Percentiles rank a stretch among this genome's conserved stretches.
Evolutionary conservation across 2,113 vertebrate species (phyloP).

Genomic region (Prinia subflava): DNA sequence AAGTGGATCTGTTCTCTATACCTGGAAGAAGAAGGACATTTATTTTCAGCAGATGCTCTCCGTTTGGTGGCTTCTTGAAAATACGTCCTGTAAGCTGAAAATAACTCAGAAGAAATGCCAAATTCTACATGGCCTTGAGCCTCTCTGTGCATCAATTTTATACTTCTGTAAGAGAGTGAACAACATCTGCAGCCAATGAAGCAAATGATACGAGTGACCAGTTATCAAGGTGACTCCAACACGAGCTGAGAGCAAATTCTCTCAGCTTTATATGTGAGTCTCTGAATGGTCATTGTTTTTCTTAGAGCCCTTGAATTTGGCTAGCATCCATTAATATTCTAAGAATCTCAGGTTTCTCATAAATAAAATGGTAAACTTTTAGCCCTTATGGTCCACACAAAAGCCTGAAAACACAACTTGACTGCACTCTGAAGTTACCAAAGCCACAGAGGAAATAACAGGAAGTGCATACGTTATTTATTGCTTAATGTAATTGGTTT

Average conservation of each 20-base stretch:
- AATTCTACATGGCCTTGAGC: background rate
- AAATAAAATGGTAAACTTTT: conserved; percentile 28
- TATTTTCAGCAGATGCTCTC: background rate
- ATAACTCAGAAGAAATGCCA: background rate
- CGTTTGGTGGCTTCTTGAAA: background rate
- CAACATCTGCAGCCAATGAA: background rate
- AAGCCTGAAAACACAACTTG: background rate
- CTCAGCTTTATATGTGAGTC: background rate
- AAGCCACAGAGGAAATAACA: background rate
- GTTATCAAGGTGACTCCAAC: background rate
- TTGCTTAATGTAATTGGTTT: background rate
- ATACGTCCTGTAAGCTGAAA: background rate
- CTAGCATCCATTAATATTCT: background rate
- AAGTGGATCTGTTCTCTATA: background rate
- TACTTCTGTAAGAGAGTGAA: background rate
- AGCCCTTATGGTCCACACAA: background rate
- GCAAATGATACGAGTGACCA: background rate
- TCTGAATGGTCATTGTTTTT: background rate
- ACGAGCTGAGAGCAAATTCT: background rate
- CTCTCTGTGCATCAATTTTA: background rate
- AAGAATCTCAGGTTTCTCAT: conserved; percentile 17
- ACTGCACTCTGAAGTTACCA: background rate
- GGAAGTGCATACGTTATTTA: background rate
- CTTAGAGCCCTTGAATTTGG: background rate
- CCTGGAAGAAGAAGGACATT: background rate